phyloP scores from a whole-genome alignment of 2,113 vertebrate genomes.

The Natator depressus region DNA sequence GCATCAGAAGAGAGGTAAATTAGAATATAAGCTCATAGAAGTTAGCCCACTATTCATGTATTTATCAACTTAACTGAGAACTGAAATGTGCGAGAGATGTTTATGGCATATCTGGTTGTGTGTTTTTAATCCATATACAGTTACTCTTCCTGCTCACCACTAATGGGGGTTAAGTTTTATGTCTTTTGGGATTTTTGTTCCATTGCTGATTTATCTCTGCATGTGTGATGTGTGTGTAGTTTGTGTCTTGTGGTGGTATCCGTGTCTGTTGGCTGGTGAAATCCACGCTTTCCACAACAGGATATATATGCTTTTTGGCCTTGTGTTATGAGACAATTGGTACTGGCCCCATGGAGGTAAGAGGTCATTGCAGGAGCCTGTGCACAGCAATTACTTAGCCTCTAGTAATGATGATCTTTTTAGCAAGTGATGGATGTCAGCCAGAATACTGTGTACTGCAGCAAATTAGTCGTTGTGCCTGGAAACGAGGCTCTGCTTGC shows the following conservation, averaged over 20 bases:
- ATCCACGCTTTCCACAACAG: background rate
- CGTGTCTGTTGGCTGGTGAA: too few relatives aligned
- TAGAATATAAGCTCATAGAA: background rate
- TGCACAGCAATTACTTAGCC: background rate
- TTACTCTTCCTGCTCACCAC: background rate
- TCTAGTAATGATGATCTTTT: background rate
- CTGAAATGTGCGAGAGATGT: background rate
- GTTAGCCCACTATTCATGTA: background rate
- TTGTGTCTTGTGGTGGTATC: background rate
- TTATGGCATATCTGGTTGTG: background rate
- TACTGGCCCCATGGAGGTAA: background rate
- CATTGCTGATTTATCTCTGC: background rate
- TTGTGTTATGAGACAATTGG: background rate
- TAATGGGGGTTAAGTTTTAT: background rate
- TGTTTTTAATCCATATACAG: background rate
- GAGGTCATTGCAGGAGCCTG: fast-evolving
- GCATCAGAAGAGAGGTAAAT: background rate
- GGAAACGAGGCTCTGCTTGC: background rate
- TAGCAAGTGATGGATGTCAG: fast-evolving
- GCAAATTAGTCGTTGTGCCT: background rate
- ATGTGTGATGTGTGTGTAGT: background rate
- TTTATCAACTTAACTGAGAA: background rate
- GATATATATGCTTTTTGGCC: fast-evolving
- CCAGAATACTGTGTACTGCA: fast-evolving
- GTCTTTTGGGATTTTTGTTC: background rate